Base-by-base conservation (phyloP, 2,797 vertebrate genomes). In the Amphiprion clarkii region DNA sequence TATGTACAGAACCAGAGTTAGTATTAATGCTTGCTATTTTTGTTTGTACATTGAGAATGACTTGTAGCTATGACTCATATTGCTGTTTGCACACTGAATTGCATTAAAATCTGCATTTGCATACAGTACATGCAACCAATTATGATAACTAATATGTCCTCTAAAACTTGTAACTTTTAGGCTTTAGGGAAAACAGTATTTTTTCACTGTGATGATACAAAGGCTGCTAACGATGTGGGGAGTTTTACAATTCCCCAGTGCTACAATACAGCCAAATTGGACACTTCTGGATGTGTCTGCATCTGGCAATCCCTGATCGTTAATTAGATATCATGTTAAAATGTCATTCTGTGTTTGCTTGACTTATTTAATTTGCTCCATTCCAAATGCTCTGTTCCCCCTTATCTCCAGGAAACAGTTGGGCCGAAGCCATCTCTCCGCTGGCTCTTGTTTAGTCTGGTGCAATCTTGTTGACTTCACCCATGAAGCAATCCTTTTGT, bases 381-480 rank as follows among this genome's bases (percentile, higher is more conserved):
- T 87, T 75, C 83, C 88, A 87, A 88, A 90, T 59, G 82, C 74
- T 88, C 82, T 42, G 68, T 83, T 84, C 67, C 64, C 78, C 62
- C 86, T 93, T 94, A 94, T 95, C 94, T 91, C 85, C 60, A 53
- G 74, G 84, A 93, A 92, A 90, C 93, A 95, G 91, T 93, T 91
- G 92, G 90, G 79, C 84, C 55, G 81, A 71, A 74, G 91, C 91
- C 92, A 93, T 92, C 83, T 83, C 83, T 84, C 82, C 31, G 29
- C 86, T 71, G 87, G 53, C 84, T 85, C 85, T 90, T 83, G 68
- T 86, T 91, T 86, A 75, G 75, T 71, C 46, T 74, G 77, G 46
- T 59, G 83, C 68, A 74, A 64, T 88, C 67, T 77, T 80, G 78
- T 89, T 86, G 86, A 87, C 89, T 93, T 91, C 90, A 91, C 85